Conservation (phyloP, 1,140 invertebrate genomes). For the Drosophila serrata region DNA sequence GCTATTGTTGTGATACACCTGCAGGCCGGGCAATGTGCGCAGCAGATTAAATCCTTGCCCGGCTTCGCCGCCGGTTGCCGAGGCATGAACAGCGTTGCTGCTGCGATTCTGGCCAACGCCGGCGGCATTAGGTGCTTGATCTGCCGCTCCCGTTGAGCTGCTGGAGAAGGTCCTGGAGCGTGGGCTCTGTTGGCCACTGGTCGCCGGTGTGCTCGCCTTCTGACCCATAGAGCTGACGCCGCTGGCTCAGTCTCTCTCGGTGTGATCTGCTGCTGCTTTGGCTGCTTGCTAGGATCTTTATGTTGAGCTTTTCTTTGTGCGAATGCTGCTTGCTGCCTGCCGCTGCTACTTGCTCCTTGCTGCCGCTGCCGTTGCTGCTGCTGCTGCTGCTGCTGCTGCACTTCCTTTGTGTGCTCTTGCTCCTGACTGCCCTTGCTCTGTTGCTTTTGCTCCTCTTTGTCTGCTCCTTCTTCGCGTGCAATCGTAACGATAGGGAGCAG, state of each 20-base stretch:
- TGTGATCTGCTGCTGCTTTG: neutral
- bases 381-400: neutral
- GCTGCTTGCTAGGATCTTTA: conserved; percentile 1
- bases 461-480: conserved; percentile 43
- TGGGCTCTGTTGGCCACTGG: conserved; percentile 89
- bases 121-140: conserved; percentile 55
- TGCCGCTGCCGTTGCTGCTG: neutral
- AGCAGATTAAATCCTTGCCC: conserved; percentile 90
- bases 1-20: conserved; percentile 86
- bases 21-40: conserved; percentile 90
- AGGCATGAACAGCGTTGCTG: conserved; percentile 3
- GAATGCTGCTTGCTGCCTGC: neutral
- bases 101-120: conserved; percentile 14
- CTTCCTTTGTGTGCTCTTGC: conserved; percentile 6
- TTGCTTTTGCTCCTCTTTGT: conserved; percentile 30
- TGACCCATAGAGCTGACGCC: conserved; percentile 89
- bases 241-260: conserved; percentile 4
- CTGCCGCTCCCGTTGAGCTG: conserved; percentile 89
- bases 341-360: conserved; percentile 1
- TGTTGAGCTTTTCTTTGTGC: conserved; percentile 15
- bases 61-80: conserved; percentile 77
- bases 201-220: conserved; percentile 92
- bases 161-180: conserved; percentile 91
- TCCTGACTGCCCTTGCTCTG: conserved; percentile 8
- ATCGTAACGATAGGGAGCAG: conserved; percentile 61